phyloP scores from a whole-genome alignment of 2,797 vertebrate genomes.

The Schizothorax lantsangensis region DNA sequence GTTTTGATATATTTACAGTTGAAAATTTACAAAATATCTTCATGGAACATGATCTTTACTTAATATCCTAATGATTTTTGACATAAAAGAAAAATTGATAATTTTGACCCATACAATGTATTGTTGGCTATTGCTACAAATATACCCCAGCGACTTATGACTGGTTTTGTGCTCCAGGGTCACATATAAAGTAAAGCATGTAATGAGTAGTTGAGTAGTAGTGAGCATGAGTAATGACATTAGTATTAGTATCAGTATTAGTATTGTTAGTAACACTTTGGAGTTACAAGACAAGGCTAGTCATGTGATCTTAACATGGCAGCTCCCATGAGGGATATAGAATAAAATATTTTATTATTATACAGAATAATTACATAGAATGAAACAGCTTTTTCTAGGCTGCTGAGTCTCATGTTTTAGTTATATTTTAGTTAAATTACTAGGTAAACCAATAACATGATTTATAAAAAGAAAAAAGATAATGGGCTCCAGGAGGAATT shows the following conservation, averaged over 20 bases:
- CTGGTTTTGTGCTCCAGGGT: no score
- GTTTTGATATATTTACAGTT: no score
- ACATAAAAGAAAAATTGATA: no score
- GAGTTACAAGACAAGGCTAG: background rate
- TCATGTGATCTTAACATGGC: background rate
- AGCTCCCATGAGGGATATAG: background rate
- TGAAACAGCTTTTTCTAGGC: background rate
- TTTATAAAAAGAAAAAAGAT: background rate
- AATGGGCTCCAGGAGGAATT: background rate
- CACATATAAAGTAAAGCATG: background rate
- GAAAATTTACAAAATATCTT: no score
- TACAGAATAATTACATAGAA: background rate
- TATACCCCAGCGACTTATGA: no score
- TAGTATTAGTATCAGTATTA: background rate
- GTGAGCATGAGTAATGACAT: background rate
- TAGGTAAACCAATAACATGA: background rate
- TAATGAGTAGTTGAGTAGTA: conserved; percentile 8
- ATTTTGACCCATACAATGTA: no score
- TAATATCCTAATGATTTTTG: no score
- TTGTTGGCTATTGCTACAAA: no score
- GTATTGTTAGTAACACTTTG: background rate
- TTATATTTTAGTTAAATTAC: background rate
- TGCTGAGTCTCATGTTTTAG: background rate
- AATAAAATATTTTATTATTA: background rate
- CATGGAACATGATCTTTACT: no score